Conservation (phyloP, 2,113 vertebrate genomes). For the Pituophis catenifer region DNA sequence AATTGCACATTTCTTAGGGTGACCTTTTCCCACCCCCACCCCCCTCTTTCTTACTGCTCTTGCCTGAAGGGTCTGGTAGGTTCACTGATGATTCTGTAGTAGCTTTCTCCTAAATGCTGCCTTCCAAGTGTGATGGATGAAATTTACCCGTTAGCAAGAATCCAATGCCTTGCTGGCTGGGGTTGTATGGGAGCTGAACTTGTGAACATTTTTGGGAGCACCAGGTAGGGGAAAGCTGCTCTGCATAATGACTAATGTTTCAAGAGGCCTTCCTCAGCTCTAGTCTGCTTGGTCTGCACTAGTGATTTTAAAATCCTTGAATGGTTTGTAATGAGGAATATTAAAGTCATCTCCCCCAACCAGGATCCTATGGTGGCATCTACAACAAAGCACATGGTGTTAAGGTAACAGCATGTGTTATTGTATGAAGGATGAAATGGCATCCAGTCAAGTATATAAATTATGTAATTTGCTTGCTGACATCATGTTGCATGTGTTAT, state of each 20-base stretch:
- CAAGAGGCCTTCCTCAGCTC: not conserved
- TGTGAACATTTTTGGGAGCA: not conserved
- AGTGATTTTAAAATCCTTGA: not conserved
- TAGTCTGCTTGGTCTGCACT: not conserved
- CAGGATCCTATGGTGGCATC: not conserved
- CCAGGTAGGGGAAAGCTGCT: not conserved
- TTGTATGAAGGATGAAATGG: not conserved
- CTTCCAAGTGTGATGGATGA: not conserved
- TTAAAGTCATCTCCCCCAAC: not conserved
- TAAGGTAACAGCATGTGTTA: not conserved
- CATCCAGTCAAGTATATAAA: not conserved
- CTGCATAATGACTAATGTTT: not conserved
- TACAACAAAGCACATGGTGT: not conserved
- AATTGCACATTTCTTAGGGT: not conserved
- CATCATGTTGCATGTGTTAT: not conserved
- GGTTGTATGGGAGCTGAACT: not conserved
- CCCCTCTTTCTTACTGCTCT: not conserved
- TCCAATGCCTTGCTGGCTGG: not conserved
- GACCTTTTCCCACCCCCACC: too few relatives aligned
- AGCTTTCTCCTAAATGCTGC: not conserved
- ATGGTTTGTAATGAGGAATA: not conserved
- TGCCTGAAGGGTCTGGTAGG: not conserved
- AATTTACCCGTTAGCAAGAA: not conserved
- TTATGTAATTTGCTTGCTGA: not conserved
- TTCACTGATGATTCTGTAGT: not conserved